These are phyloP conservation scores for Synanthedon tipuliformis DNA, from an alignment of 2,888 invertebrate species.

Conservation along the genomic window DNA sequence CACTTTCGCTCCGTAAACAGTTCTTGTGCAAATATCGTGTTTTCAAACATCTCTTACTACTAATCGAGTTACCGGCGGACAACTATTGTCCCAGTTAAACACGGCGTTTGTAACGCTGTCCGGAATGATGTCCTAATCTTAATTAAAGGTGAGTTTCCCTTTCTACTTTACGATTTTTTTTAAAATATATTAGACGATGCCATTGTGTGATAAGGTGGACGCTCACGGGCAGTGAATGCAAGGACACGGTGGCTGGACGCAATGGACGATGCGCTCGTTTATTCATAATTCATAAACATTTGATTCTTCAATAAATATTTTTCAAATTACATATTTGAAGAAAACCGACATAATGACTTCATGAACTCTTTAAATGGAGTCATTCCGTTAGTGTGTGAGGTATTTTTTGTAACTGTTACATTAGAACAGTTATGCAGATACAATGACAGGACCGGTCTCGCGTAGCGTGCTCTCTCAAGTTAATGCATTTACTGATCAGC, in stretches of 20 bases:
- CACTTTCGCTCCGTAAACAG: constrained; percentile 61
- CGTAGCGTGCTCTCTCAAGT: constrained; percentile 1
- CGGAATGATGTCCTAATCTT: constrained; percentile 37
- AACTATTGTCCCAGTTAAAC: constrained; percentile 16
- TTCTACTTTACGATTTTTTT: constrained; percentile 36
- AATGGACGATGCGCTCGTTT: neutral
- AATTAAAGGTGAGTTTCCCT: constrained; percentile 57
- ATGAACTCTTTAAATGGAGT: neutral
- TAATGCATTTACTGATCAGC: constrained; percentile 20
- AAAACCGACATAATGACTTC: no score
- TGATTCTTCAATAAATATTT: no score
- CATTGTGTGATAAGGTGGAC: constrained; percentile 55
- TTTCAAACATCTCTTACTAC: constrained; percentile 21
- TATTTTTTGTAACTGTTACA: constrained; percentile 7
- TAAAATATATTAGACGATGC: constrained; percentile 37
- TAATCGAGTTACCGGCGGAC: constrained; percentile 16
- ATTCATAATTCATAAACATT: neutral
- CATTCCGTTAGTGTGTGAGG: neutral
- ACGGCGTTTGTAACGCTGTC: constrained; percentile 17
- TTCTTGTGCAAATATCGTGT: constrained; percentile 39
- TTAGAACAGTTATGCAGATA: constrained; percentile 9
- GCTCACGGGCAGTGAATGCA: constrained; percentile 52
- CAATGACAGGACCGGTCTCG: constrained; percentile 6
- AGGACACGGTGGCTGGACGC: constrained; percentile 33
- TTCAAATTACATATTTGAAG: no score